phyloP scores from a whole-genome alignment of 2,113 vertebrate genomes.

The Crotalus helleri region DNA sequence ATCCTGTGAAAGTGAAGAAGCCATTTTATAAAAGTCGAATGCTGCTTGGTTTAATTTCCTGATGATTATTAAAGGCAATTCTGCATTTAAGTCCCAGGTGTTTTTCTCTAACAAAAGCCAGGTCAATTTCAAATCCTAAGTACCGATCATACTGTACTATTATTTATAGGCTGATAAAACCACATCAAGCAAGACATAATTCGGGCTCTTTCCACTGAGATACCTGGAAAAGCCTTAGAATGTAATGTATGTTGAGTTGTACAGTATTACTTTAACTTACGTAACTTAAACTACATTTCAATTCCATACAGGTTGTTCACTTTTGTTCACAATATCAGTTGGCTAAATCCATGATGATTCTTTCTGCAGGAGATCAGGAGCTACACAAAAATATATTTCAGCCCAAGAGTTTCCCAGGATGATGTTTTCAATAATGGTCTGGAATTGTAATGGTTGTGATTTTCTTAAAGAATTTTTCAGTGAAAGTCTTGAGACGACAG shows the following conservation, averaged over 20 bases:
- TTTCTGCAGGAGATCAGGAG: conserved; percentile 27
- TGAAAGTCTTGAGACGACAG: conserved; percentile 46
- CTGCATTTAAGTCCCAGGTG: background rate
- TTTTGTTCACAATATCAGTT: conserved; percentile 34
- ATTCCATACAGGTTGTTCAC: background rate
- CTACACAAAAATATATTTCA: conserved; percentile 22
- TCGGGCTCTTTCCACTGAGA: background rate
- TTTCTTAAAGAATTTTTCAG: conserved; percentile 43
- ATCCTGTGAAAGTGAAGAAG: conserved; percentile 29
- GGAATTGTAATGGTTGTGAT: conserved; percentile 41
- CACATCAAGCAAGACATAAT: background rate
- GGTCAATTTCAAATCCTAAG: background rate
- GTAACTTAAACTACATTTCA: background rate
- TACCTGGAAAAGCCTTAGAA: background rate
- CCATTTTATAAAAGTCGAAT: background rate
- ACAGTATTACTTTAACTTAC: background rate
- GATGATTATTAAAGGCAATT: background rate
- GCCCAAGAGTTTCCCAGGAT: conserved; percentile 29
- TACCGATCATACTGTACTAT: background rate
- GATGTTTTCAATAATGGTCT: conserved; percentile 13
- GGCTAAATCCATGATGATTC: conserved; percentile 40
- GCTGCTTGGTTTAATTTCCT: background rate
- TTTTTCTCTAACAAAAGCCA: background rate
- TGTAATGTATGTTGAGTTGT: background rate
- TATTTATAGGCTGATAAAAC: background rate